Percentiles rank a stretch among this genome's conserved stretches.
phyloP scores from a whole-genome alignment of 2,113 vertebrate species.

The Fregata magnificens region DNA sequence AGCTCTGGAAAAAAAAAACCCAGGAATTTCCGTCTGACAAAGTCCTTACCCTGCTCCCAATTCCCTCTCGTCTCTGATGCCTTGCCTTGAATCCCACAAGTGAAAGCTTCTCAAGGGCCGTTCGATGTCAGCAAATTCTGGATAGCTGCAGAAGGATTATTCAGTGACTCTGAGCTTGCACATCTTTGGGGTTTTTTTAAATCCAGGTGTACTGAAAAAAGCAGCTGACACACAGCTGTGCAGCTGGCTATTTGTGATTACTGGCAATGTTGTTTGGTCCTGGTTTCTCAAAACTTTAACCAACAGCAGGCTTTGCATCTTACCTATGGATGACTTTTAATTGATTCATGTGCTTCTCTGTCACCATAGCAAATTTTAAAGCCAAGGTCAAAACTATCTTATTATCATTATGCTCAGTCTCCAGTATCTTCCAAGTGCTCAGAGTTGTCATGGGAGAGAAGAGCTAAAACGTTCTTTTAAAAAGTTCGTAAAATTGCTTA shows the following conservation, averaged over 20 bases:
- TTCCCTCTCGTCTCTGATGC: background rate
- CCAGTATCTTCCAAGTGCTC: background rate
- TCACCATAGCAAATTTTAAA: background rate
- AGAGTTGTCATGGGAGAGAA: background rate
- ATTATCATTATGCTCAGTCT: background rate
- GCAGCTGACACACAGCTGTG: background rate
- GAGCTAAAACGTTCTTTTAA: background rate
- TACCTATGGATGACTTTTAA: background rate
- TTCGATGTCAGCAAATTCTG: background rate
- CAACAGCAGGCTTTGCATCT: background rate
- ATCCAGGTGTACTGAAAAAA: background rate
- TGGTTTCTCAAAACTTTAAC: background rate
- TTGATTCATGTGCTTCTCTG: background rate
- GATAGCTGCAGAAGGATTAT: background rate
- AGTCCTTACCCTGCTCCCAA: background rate
- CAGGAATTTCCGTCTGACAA: background rate
- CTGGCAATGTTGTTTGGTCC: background rate
- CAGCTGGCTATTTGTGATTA: background rate
- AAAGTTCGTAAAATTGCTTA: background rate
- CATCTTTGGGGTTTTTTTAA: background rate
- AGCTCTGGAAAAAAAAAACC: background rate
- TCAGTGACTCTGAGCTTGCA: background rate
- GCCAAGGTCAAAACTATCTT: background rate
- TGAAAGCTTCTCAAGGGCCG: accelerated
- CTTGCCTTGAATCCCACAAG: background rate